Percentiles rank a stretch among this genome's conserved stretches.
Conservation (phyloP, 2,888 invertebrate species). For the Catonia carolina region DNA sequence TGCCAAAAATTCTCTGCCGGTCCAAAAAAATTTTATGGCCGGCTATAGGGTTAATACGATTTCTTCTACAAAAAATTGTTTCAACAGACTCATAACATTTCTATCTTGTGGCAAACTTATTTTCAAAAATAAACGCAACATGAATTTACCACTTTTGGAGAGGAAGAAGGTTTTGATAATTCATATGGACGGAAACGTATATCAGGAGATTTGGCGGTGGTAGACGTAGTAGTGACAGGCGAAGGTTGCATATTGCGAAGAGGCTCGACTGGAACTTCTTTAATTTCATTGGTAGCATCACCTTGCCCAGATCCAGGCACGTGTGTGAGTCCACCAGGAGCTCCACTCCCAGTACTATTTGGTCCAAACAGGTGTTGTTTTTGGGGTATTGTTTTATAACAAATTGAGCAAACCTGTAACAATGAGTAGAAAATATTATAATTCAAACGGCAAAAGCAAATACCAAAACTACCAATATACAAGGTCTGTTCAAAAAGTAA, state of each 20-base stretch:
- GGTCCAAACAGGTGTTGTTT: slow-evolving; percentile 66
- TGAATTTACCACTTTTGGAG: slow-evolving; percentile 26
- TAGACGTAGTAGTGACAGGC: slow-evolving; percentile 25
- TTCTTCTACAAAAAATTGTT: too few relatives aligned
- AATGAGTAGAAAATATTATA: too few relatives aligned
- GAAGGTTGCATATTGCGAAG: slow-evolving; percentile 33
- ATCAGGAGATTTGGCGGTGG: slow-evolving; percentile 50
- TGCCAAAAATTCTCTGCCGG: too few relatives aligned
- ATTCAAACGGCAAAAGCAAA: too few relatives aligned
- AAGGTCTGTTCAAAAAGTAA: too few relatives aligned
- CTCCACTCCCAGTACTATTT: not conserved
- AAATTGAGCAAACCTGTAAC: slow-evolving; percentile 71
- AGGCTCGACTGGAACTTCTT: not conserved
- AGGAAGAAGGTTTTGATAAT: slow-evolving; percentile 30
- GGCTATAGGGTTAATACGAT: too few relatives aligned
- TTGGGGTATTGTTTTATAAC: slow-evolving; percentile 74
- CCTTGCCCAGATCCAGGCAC: slow-evolving; percentile 44
- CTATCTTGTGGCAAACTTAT: too few relatives aligned
- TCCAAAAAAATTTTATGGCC: too few relatives aligned
- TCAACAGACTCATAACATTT: too few relatives aligned
- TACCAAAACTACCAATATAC: too few relatives aligned
- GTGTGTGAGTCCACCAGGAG: not conserved
- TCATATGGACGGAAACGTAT: slow-evolving; percentile 54
- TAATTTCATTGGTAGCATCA: slow-evolving; percentile 39
- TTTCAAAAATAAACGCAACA: not conserved